Conservation (phyloP, 2,113 vertebrate species). For the Chrysochloris asiatica region DNA sequence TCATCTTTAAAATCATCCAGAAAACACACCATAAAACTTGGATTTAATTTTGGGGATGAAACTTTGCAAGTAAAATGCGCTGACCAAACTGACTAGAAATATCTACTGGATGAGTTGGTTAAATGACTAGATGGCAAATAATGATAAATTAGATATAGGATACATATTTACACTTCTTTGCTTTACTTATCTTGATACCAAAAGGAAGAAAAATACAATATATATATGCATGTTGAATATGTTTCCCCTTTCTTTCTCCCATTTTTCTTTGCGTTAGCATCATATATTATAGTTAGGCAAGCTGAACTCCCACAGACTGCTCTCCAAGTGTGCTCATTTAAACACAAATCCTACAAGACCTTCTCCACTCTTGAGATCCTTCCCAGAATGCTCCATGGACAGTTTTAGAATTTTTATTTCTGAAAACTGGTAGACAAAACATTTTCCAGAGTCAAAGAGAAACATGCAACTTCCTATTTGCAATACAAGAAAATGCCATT, state of each 20-base stretch:
- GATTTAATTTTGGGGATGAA: slow-evolving; percentile 46
- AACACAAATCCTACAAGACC: slow-evolving; percentile 29
- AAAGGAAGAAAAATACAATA: neutral
- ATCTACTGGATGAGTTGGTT: slow-evolving; percentile 38
- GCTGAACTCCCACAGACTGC: neutral
- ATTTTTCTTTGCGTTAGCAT: slow-evolving; percentile 13
- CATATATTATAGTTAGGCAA: slow-evolving; percentile 18
- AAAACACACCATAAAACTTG: slow-evolving; percentile 10
- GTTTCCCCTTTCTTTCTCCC: too few species aligned
- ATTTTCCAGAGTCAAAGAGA: slow-evolving; percentile 63
- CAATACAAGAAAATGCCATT: neutral
- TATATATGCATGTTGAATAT: too few species aligned
- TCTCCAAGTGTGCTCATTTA: slow-evolving; percentile 10
- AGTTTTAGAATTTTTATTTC: slow-evolving; percentile 78
- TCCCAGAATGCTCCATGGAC: slow-evolving; percentile 75
- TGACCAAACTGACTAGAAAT: slow-evolving; percentile 44
- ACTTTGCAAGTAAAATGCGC: slow-evolving; percentile 23
- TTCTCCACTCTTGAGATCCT: slow-evolving; percentile 76
- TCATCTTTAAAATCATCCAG: slow-evolving; percentile 47
- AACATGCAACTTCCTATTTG: slow-evolving; percentile 20
- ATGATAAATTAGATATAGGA: slow-evolving; percentile 26
- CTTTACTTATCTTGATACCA: slow-evolving; percentile 1
- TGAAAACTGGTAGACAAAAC: slow-evolving; percentile 76
- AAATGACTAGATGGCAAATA: slow-evolving; percentile 21
- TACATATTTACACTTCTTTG: neutral